phyloP scores from a whole-genome alignment of 2,888 invertebrate species.

The Caenorhabditis imperialis region DNA sequence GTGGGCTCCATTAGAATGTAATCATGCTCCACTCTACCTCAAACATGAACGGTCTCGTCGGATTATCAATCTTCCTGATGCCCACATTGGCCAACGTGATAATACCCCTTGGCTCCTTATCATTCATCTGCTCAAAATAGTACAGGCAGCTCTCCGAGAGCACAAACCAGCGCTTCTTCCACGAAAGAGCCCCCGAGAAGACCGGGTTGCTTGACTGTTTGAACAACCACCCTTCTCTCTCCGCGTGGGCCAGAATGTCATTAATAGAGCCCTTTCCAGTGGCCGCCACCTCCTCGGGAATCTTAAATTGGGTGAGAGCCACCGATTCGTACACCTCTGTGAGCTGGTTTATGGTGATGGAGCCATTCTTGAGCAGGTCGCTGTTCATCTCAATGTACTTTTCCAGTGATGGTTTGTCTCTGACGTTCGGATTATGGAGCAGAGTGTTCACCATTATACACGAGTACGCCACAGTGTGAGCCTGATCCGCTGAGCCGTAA shows the following conservation, averaged over 20 bases:
- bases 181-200: conserved; percentile 64
- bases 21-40: conserved; percentile 58
- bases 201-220: conserved; percentile 67
- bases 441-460: conserved; percentile 70
- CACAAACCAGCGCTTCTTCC: conserved; percentile 70
- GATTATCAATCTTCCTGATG: conserved; percentile 59
- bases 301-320: conserved; percentile 44
- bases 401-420: conserved; percentile 62
- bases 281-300: conserved; percentile 48
- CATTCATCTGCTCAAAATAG: conserved; percentile 65
- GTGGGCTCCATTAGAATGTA: too few species aligned
- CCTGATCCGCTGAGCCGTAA: conserved; percentile 57
- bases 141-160: conserved; percentile 65
- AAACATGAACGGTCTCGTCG: conserved; percentile 63
- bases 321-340: conserved; percentile 41
- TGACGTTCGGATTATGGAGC: conserved; percentile 67
- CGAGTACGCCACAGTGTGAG: conserved; percentile 64
- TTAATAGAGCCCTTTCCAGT: conserved; percentile 40
- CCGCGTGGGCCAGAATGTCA: conserved; percentile 51
- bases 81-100: conserved; percentile 68
- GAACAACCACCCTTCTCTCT: conserved; percentile 69
- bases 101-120: conserved; percentile 66
- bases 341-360: conserved; percentile 22
- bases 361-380: conserved; percentile 34
- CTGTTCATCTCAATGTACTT: conserved; percentile 60